These are phyloP conservation scores for Calliphora vicina DNA, from an alignment of 1,140 invertebrate genomes.

Conservation along the genomic window DNA sequence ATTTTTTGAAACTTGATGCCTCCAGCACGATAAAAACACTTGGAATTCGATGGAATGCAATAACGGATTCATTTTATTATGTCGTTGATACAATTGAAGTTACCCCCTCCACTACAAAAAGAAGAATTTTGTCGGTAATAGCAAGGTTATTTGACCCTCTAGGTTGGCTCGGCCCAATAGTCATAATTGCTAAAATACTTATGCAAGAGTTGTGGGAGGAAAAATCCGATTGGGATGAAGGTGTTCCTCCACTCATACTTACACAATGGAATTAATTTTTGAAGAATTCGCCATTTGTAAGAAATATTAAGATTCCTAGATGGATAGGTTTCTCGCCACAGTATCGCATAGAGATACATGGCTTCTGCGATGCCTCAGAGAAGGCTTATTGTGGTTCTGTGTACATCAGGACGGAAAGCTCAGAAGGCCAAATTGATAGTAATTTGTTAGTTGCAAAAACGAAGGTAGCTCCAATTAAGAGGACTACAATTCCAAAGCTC, in stretches of 20 bases:
- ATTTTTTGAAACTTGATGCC: background rate
- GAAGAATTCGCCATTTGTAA: background rate
- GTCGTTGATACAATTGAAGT: background rate
- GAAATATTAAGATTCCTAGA: background rate
- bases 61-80: conserved; percentile 12
- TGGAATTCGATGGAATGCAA: conserved; percentile 20
- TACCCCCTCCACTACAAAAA: conserved; percentile 5
- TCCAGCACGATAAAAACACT: background rate
- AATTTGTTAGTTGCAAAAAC: conserved; percentile 39
- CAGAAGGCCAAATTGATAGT: background rate
- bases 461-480: conserved; percentile 42
- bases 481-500: conserved; percentile 39
- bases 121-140: background rate
- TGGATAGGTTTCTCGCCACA: background rate
- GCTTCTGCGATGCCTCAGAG: conserved; percentile 22
- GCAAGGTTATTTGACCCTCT: conserved; percentile 12
- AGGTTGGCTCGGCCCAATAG: conserved; percentile 15
- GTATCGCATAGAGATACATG: conserved; percentile 12
- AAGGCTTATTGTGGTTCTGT: conserved; percentile 15
- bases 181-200: conserved; percentile 35
- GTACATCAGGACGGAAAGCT: conserved; percentile 7
- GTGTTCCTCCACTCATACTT: background rate
- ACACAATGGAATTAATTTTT: background rate
- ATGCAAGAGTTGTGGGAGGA: conserved; percentile 40
- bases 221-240: conserved; percentile 37